Base-by-base conservation (phyloP, 2,797 vertebrate genomes). In the Danio tinwini region DNA sequence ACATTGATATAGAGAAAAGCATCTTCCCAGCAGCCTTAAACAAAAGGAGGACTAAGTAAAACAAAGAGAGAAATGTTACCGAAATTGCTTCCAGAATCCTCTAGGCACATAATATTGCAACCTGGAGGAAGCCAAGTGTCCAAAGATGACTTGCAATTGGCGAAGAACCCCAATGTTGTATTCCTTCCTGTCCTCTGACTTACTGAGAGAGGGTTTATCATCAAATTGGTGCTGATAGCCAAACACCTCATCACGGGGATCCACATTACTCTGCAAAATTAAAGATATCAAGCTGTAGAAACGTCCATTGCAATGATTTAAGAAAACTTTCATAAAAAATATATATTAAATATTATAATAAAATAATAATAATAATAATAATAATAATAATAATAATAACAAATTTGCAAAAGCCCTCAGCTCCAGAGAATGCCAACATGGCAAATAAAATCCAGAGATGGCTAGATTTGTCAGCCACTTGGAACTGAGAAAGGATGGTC, bases 81-180 rank as follows among this genome's bases (percentile, higher is more conserved):
- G 96, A 86, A 99, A 99, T 81, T 99, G 98, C 88, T 99, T 99
- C 98, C 98, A 99, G 94, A 99, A 99, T 58, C 98, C 98, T 88
- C 98, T 94, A 37, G 98, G 98, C 81, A 99, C 97, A 5, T 99
- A 99, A 93, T 99, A 99, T 86, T 99, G 98, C 84, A 99, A 92
- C 78, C 97, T 96, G 86, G 98, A 99, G 84, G 98, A 95, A 83
- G 98, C 97, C 90, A 99, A 92, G 85, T 99, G 98, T 69, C 98
- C 98, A 90, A 99, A 99, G 85, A 99, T 99, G 85, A 99, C 97
- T 88, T 99, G 98, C 64, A 99, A 94, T 89, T 99, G 98, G 74
- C 98, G 96, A 76, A 99, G 89, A 76, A 99, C 98, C 40, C 98
- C 98, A n/a, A 99, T 99, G 89, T 99, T 99, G 92, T 99, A 99